A percentile compares a stretch with the other conserved stretches of the same genome.
These are phyloP conservation scores for Felis chaus DNA, from an alignment of 2,113 vertebrate genomes.

Conservation along the genomic window DNA sequence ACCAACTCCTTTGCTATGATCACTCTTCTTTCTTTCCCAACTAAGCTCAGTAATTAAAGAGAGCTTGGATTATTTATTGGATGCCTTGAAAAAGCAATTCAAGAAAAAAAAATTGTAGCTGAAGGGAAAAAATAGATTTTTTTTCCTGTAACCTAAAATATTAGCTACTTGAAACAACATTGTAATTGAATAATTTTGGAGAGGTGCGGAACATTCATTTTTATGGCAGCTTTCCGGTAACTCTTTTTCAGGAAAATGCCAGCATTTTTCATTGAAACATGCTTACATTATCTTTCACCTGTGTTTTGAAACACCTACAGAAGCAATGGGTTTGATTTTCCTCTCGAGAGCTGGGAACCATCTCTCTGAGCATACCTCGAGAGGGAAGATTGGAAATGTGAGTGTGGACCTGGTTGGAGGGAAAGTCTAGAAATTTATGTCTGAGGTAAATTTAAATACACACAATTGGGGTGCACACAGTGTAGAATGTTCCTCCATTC, in stretches of 20 bases:
- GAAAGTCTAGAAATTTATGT: neutral
- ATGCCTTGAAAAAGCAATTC: neutral
- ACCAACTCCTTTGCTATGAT: slow-evolving; percentile 35
- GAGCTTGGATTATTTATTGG: slow-evolving; percentile 9
- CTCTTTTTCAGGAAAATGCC: neutral
- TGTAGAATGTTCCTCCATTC: neutral
- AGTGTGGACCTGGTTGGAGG: neutral
- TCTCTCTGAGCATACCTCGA: neutral
- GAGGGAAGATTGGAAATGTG: neutral
- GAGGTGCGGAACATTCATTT: slow-evolving; percentile 15
- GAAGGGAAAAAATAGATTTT: slow-evolving; percentile 14
- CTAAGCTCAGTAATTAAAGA: slow-evolving; percentile 61
- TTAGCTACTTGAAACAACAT: slow-evolving; percentile 17
- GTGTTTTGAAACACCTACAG: slow-evolving; percentile 25
- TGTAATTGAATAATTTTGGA: slow-evolving; percentile 52
- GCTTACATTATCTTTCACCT: neutral
- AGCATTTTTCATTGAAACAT: slow-evolving; percentile 13
- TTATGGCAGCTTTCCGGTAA: slow-evolving; percentile 33
- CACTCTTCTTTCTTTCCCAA: slow-evolving; percentile 52
- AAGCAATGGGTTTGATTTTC: neutral
- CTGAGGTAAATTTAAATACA: neutral
- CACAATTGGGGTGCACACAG: rapidly evolving
- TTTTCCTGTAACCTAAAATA: neutral
- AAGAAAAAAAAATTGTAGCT: neutral
- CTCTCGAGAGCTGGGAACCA: neutral